Evolutionary conservation across 2,113 vertebrate genomes (phyloP).

Genomic region (Chionodraco myersi): DNA sequence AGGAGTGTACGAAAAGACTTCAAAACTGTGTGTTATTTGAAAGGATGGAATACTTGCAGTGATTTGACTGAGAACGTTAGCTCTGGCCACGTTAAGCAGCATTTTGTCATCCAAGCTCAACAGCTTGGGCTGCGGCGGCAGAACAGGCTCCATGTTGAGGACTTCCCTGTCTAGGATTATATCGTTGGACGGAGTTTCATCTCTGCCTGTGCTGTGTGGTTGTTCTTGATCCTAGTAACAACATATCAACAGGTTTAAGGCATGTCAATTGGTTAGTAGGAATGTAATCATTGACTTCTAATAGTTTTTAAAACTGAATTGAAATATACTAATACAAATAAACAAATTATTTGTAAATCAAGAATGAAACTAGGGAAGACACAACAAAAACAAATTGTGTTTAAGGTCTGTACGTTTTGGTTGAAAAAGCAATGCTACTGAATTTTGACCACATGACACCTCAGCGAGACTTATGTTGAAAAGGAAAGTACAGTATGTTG

Average conservation of each 20-base stretch:
- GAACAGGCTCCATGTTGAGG: constrained; percentile 83
- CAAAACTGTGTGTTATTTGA: background rate
- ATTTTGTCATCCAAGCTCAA: constrained; percentile 84
- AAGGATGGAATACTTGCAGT: constrained; percentile 76
- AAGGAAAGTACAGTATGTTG: background rate
- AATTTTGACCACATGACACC: background rate
- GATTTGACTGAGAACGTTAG: constrained; percentile 86
- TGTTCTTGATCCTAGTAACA: constrained; percentile 59
- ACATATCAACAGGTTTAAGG: constrained; percentile 6
- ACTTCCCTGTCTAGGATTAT: constrained; percentile 78
- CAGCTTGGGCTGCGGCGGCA: constrained; percentile 83
- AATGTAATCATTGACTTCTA: background rate
- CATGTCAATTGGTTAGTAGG: background rate
- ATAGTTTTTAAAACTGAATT: background rate
- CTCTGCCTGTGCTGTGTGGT: background rate
- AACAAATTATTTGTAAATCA: background rate
- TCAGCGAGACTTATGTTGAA: background rate
- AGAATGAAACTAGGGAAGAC: background rate
- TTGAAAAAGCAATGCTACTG: background rate
- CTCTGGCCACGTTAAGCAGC: constrained; percentile 81
- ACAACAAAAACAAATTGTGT: background rate
- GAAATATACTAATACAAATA: too few species aligned
- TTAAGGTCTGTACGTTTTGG: background rate
- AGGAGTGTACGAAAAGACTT: background rate
- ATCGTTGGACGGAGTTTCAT: constrained; percentile 37